Conservation (phyloP, 2,113 vertebrate genomes). For the Galemys pyrenaicus region DNA sequence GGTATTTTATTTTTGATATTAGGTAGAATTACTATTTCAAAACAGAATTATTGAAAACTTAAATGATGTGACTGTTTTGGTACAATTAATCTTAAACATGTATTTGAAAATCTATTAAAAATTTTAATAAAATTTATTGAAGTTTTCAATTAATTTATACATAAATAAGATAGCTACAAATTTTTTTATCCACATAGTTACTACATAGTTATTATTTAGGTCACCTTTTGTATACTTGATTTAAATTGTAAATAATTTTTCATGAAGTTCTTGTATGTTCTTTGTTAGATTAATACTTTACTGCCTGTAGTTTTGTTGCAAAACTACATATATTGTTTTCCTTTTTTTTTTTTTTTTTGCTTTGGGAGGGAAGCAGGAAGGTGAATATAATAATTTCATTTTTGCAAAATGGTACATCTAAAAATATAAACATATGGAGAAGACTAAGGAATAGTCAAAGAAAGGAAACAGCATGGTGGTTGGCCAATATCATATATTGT, state of each 20-base stretch:
- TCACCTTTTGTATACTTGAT: not conserved
- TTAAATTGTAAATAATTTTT: not conserved
- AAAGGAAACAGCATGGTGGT: not conserved
- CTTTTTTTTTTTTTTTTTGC: not conserved
- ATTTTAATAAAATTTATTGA: not conserved
- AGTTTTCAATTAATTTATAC: not conserved
- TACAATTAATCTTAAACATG: not conserved
- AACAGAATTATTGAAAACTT: not conserved
- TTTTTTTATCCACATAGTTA: not conserved
- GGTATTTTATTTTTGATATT: not conserved
- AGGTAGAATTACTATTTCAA: not conserved
- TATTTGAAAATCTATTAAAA: not conserved
- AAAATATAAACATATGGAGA: not conserved
- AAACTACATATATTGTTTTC: not conserved
- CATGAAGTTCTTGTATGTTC: not conserved
- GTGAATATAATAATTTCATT: not conserved
- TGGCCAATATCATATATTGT: not conserved
- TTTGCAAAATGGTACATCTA: not conserved
- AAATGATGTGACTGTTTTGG: no score
- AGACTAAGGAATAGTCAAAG: not conserved
- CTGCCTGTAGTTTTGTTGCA: not conserved
- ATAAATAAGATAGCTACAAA: constrained; percentile 8
- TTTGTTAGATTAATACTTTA: constrained; percentile 40
- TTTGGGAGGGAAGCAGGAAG: no score
- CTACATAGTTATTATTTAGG: not conserved